These are phyloP conservation scores for Hartigia nigra DNA, from an alignment of 2,888 invertebrate species.

Conservation along the genomic window DNA sequence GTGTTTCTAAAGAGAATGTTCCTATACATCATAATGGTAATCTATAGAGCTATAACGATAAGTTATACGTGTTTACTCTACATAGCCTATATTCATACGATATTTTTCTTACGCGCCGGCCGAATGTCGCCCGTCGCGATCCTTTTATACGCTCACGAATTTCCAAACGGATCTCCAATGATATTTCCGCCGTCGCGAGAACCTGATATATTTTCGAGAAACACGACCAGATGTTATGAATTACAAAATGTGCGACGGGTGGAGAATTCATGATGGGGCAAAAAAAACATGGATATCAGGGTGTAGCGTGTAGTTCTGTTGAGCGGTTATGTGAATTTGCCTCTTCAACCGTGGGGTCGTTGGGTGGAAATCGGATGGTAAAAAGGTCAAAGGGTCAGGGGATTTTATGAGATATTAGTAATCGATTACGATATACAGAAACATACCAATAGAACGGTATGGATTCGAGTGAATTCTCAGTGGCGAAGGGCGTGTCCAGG, in stretches of 20 bases:
- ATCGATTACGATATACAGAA: not conserved
- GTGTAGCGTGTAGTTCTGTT: conserved; percentile 1
- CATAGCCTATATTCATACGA: conserved; percentile 32
- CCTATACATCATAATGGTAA: conserved; percentile 32
- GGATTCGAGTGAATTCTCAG: conserved; percentile 3
- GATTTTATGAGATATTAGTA: not conserved
- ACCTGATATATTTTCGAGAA: not conserved
- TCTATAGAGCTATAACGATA: conserved; percentile 13
- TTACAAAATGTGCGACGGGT: not conserved
- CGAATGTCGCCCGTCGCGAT: conserved; percentile 28
- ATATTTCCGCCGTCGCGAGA: not conserved
- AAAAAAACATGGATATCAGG: conserved; percentile 8
- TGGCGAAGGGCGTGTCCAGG: conserved; percentile 4
- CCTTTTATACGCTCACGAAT: conserved; percentile 21
- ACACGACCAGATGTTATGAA: not conserved
- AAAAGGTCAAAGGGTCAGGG: not conserved
- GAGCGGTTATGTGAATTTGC: not conserved
- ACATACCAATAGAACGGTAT: not conserved
- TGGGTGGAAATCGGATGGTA: not conserved
- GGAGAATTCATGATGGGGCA: not conserved
- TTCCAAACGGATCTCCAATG: not conserved
- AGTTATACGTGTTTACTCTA: conserved; percentile 30
- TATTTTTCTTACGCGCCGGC: conserved; percentile 37
- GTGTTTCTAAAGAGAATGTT: conserved; percentile 40
- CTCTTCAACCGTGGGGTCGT: not conserved